Conservation (phyloP, 2,797 vertebrate genomes). For the Sebastes goodei region DNA sequence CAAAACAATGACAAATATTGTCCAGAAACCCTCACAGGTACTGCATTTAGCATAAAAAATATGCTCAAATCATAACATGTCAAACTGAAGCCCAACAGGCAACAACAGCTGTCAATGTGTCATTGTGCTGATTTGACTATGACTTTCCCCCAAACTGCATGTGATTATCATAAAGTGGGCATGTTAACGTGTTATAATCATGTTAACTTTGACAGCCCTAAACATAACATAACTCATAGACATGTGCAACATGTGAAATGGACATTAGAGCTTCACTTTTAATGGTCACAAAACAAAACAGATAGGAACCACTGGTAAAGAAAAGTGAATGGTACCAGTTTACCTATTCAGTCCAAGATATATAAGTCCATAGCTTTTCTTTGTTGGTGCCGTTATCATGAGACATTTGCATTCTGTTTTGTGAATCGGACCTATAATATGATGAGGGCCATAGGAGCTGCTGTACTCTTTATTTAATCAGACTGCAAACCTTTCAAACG, state of each 20-base stretch:
- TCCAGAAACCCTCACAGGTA: too few relatives aligned
- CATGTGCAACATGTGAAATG: not conserved
- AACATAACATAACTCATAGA: not conserved
- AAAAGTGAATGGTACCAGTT: not conserved
- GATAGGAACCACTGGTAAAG: not conserved
- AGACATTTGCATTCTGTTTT: not conserved
- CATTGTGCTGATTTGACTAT: too few relatives aligned
- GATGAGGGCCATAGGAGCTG: not conserved
- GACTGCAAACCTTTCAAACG: not conserved
- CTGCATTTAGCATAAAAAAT: too few relatives aligned
- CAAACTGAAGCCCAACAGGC: too few relatives aligned
- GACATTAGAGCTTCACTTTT: not conserved
- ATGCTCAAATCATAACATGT: too few relatives aligned
- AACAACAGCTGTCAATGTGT: too few relatives aligned
- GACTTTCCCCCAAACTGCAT: too few relatives aligned
- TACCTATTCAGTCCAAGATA: not conserved
- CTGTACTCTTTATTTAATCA: slow-evolving; percentile 12
- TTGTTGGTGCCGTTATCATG: too few relatives aligned
- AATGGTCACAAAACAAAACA: not conserved
- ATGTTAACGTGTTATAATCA: too few relatives aligned
- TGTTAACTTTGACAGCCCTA: too few relatives aligned
- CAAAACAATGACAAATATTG: too few relatives aligned
- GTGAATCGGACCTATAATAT: not conserved
- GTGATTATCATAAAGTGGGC: too few relatives aligned
- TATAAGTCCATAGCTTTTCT: not conserved